These are phyloP conservation scores for Nezara viridula DNA, from an alignment of 2,888 invertebrate genomes.

Conservation along the genomic window DNA sequence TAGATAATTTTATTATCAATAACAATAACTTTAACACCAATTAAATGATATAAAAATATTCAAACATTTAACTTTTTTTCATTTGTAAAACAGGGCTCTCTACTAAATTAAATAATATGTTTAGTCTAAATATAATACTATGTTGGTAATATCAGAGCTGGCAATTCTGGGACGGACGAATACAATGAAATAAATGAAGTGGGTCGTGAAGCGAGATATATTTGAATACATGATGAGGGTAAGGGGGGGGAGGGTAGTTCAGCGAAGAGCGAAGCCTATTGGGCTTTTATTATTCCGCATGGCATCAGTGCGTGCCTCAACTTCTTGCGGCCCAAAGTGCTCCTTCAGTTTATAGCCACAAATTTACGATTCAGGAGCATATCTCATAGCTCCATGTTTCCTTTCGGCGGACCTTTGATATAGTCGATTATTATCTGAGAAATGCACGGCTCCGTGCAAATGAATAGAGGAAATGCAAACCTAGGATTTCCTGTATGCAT, in stretches of 20 bases:
- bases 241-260: not conserved
- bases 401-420: not conserved
- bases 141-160: not conserved
- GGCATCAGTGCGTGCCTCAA: slow-evolving; percentile 38
- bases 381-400: slow-evolving; percentile 24
- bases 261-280: not conserved
- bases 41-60: too few species aligned
- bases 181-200: slow-evolving; percentile 10
- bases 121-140: too few species aligned
- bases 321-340: not conserved
- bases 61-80: too few species aligned
- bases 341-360: not conserved
- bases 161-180: not conserved
- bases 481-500: not conserved
- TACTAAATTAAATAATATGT: too few species aligned
- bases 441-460: too few species aligned
- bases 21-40: too few species aligned
- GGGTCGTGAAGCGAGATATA: not conserved
- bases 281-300: not conserved
- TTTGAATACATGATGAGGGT: slow-evolving; percentile 27
- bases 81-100: too few species aligned
- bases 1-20: too few species aligned
- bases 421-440: not conserved
- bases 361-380: slow-evolving; percentile 1
- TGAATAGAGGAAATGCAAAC: too few species aligned